Conservation (phyloP, 2,888 invertebrate genomes). For the Scaptomyza reducta region DNA sequence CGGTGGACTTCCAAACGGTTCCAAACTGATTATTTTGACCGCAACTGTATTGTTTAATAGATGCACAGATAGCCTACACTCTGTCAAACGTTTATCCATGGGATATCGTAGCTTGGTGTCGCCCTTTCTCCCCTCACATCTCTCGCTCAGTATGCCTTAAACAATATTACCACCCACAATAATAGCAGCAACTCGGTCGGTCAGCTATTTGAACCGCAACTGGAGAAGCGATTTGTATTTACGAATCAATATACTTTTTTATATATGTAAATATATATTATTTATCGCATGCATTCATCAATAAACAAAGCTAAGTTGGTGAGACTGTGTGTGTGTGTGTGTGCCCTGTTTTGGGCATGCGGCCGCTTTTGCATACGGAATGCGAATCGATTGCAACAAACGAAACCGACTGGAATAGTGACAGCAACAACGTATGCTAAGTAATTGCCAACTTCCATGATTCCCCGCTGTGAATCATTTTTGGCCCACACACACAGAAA, state of each 20-base stretch:
- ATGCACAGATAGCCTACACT: slow-evolving; percentile 32
- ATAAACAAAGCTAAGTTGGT: too few species aligned
- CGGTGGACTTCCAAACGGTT: too few species aligned
- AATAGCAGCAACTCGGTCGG: slow-evolving; percentile 20
- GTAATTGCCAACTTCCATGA: slow-evolving; percentile 28
- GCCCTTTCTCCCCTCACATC: neutral
- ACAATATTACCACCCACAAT: too few species aligned
- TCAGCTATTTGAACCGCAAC: slow-evolving; percentile 36
- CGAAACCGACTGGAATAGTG: slow-evolving; percentile 9
- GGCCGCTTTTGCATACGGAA: slow-evolving; percentile 37
- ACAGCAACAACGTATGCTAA: too few species aligned
- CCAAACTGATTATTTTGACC: too few species aligned
- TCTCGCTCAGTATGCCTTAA: neutral
- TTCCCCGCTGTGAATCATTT: slow-evolving; percentile 47
- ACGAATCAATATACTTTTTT: neutral
- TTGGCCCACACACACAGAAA: slow-evolving; percentile 2
- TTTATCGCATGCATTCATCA: too few species aligned
- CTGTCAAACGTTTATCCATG: slow-evolving; percentile 42
- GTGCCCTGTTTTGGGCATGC: slow-evolving; percentile 33
- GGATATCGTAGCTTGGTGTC: neutral
- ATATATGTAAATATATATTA: slow-evolving; percentile 1
- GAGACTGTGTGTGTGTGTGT: too few species aligned
- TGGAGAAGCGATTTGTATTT: slow-evolving; percentile 7
- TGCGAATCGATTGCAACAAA: slow-evolving; percentile 15
- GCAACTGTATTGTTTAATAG: neutral